phyloP scores from a whole-genome alignment of 2,888 invertebrate species.

The Drosophila ochracea region DNA sequence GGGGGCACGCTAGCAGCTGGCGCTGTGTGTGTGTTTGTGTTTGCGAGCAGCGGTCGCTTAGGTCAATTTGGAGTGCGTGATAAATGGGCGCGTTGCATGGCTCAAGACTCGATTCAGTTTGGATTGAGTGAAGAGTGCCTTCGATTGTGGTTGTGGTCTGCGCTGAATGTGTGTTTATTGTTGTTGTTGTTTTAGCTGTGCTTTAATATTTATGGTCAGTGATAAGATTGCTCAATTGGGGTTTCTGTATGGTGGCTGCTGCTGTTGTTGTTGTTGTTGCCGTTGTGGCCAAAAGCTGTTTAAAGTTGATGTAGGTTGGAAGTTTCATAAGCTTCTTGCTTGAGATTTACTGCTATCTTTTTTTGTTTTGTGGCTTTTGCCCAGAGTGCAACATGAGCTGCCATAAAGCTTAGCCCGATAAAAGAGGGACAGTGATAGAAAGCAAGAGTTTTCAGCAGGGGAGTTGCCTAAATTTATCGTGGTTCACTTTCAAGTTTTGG shows the following conservation, averaged over 20 bases:
- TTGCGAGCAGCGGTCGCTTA: conserved; percentile 62
- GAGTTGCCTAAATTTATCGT: background rate
- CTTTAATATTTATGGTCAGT: conserved; percentile 71
- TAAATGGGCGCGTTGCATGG: conserved; percentile 77
- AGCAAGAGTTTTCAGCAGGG: background rate
- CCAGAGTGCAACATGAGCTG: conserved; percentile 31
- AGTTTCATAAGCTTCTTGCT: conserved; percentile 67
- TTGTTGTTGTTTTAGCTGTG: conserved; percentile 34
- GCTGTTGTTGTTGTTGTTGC: conserved; percentile 1
- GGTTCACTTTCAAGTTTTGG: conserved; percentile 7
- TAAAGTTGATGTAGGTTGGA: conserved; percentile 76
- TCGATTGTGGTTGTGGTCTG: conserved; percentile 36
- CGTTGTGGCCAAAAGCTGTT: conserved; percentile 48
- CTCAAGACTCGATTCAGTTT: conserved; percentile 50
- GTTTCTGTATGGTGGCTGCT: conserved; percentile 36
- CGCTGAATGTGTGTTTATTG: conserved; percentile 23
- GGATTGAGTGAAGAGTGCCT: conserved; percentile 28
- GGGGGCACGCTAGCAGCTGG: conserved; percentile 4
- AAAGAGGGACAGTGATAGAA: background rate
- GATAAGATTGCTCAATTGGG: conserved; percentile 78
- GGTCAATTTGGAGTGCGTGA: conserved; percentile 77
- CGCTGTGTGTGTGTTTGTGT: conserved; percentile 5
- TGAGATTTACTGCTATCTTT: conserved; percentile 31
- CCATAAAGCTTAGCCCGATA: conserved; percentile 52
- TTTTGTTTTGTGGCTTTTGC: conserved; percentile 12